Base-by-base conservation (phyloP, 2,888 invertebrate genomes). In the Arctia plantaginis region DNA sequence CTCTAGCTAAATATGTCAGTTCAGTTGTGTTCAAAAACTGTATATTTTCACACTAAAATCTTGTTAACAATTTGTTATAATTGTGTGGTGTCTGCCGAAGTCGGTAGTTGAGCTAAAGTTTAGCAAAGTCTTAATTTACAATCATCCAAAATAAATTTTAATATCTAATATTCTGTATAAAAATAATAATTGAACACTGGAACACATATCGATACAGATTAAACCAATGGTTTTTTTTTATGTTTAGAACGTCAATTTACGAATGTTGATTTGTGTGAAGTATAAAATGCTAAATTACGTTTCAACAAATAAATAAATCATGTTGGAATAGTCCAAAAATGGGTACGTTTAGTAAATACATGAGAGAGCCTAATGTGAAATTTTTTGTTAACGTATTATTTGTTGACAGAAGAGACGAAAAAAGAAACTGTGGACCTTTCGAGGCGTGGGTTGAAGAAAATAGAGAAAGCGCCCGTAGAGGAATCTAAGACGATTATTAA, bases 381-480 rank as follows among this genome's bases (percentile, higher is more conserved):
- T 72, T 59, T 66, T 30, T 35, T 68, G 69, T 27, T 75, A 44
- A 33, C 44, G 47, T 55, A 62, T 69, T 79, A 6, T 75, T 78
- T 84, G 33, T 80, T 80, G 66, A 44, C 82, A 89, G 91, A 89
- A 72, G 89, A 88, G 55, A 80, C 84, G 67, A 93, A 90, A 83
- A 91, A 89, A 81, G 97, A 96, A 87, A 96, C 96, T 71, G 94
- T 98, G 88, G 98, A 98, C 95, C 96, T 98, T 84, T 97, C 98
- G 79, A 97, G 97, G 91, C 97, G 97, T 93, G 97, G 97, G 89
- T 94, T 98, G 85, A 98, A 98, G 92, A 98, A 98, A 96, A 96
- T 98, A 87, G 97, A 97, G 91, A 97, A 97, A 94, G 97, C 97
- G 88, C 96, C 97, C 80, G 94, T 96, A 73, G 97, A 97, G 77